Evolutionary conservation across 1,140 invertebrate genomes (phyloP).

Genomic region (Drosophila ficusphila): DNA sequence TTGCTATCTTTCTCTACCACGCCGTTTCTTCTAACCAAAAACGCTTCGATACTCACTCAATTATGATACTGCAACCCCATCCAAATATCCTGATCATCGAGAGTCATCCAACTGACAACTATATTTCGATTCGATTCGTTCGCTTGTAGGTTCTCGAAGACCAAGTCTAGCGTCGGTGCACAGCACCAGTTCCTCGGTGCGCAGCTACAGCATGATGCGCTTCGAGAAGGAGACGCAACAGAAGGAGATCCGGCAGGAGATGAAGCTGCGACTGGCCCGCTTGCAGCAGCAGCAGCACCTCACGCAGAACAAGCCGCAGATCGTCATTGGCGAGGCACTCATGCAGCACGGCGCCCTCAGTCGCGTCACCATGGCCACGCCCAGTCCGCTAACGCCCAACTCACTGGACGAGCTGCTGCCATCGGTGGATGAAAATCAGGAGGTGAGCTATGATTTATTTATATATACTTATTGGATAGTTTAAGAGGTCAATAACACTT

Average conservation of each 20-base stretch:
- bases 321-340: slow-evolving; percentile 78
- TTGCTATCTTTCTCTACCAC: slow-evolving; percentile 27
- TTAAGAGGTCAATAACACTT: too few relatives aligned
- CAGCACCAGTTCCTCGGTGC: slow-evolving; percentile 91
- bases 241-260: slow-evolving; percentile 89
- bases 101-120: not conserved
- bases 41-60: slow-evolving; percentile 42
- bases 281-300: slow-evolving; percentile 84
- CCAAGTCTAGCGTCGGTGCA: slow-evolving; percentile 92
- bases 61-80: slow-evolving; percentile 40
- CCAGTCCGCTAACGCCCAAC: slow-evolving; percentile 90
- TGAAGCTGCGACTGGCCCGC: slow-evolving; percentile 89
- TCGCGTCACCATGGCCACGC: slow-evolving; percentile 86
- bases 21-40: slow-evolving; percentile 35
- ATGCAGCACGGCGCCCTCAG: slow-evolving; percentile 66
- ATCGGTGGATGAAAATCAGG: slow-evolving; percentile 90
- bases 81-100: not conserved
- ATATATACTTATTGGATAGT: too few relatives aligned
- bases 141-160: slow-evolving; percentile 89
- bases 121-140: not conserved
- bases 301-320: slow-evolving; percentile 81
- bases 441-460: slow-evolving; percentile 84
- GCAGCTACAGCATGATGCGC: slow-evolving; percentile 90
- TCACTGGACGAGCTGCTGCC: slow-evolving; percentile 91
- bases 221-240: slow-evolving; percentile 91